Evolutionary conservation across 2,797 vertebrate species (phyloP).

Genomic region (Sebastes elongatus): DNA sequence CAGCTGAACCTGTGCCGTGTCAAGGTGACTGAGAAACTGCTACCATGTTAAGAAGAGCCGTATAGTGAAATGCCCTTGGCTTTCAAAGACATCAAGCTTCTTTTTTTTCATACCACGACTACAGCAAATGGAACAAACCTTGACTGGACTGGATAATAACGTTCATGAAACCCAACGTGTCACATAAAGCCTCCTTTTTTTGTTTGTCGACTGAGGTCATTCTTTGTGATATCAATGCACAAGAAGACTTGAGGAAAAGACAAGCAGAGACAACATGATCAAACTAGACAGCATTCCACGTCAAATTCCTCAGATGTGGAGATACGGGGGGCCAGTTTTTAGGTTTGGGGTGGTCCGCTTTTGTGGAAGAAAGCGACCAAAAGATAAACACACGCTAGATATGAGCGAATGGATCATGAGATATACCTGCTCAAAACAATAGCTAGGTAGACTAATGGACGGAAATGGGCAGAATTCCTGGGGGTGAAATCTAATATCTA

Average conservation of each 20-base stretch:
- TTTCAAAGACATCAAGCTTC: slow-evolving; percentile 56
- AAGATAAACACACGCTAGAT: slow-evolving; percentile 53
- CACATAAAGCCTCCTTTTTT: slow-evolving; percentile 46
- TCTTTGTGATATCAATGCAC: slow-evolving; percentile 42
- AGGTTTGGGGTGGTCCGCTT: slow-evolving; percentile 57
- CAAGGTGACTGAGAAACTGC: slow-evolving; percentile 60
- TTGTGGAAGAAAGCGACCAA: slow-evolving; percentile 1
- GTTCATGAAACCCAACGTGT: slow-evolving; percentile 31
- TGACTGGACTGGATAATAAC: slow-evolving; percentile 50
- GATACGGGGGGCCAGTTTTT: slow-evolving; percentile 34
- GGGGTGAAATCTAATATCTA: slow-evolving; percentile 67
- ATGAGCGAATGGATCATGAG: slow-evolving; percentile 42
- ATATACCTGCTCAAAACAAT: slow-evolving; percentile 66
- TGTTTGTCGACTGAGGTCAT: slow-evolving; percentile 55
- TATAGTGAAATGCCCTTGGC: slow-evolving; percentile 53
- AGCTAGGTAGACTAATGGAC: slow-evolving; percentile 68
- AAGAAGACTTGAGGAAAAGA: slow-evolving; percentile 27
- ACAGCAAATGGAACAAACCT: slow-evolving; percentile 57
- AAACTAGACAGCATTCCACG: slow-evolving; percentile 66
- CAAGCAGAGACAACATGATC: slow-evolving; percentile 62
- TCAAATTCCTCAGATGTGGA: slow-evolving; percentile 71
- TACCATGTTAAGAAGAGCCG: slow-evolving; percentile 37
- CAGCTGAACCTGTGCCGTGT: slow-evolving; percentile 37
- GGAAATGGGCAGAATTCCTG: slow-evolving; percentile 71
- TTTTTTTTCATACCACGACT: slow-evolving; percentile 27